Evolutionary conservation across 1,140 invertebrate genomes (phyloP).

Genomic region (Babylonia areolata): DNA sequence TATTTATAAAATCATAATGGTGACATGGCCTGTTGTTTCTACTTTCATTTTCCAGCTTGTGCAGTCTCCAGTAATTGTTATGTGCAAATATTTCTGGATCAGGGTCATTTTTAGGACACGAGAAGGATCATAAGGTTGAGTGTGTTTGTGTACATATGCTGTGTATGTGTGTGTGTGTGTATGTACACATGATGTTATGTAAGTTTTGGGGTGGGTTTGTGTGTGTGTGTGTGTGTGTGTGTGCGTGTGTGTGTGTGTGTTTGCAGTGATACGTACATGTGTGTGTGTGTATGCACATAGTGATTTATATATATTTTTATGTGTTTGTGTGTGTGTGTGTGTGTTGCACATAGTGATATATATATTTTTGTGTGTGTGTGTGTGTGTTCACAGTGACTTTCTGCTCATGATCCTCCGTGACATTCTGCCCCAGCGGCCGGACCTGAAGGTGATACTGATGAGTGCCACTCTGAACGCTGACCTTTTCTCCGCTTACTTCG

Average conservation of each 20-base stretch:
- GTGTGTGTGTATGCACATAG: background rate
- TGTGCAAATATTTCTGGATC: too few species aligned
- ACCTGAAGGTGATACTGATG: slow-evolving; percentile 73
- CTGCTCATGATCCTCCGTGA: slow-evolving; percentile 72
- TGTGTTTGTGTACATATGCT: too few species aligned
- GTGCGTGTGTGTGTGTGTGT: background rate
- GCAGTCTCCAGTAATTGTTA: too few species aligned
- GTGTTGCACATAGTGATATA: slow-evolving; percentile 58
- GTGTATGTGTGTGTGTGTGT: too few species aligned
- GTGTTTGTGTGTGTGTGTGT: background rate
- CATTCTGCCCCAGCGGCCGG: slow-evolving; percentile 61
- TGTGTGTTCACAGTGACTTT: slow-evolving; percentile 66
- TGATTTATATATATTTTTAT: too few species aligned
- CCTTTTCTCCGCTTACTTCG: slow-evolving; percentile 75
- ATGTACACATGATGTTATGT: too few species aligned
- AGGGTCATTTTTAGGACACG: too few species aligned
- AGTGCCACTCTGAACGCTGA: slow-evolving; percentile 74
- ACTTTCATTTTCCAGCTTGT: too few species aligned
- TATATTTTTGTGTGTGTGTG: background rate
- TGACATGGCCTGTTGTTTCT: too few species aligned
- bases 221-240: background rate
- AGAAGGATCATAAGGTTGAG: too few species aligned
- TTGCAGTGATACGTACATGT: background rate
- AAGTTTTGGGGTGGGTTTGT: too few species aligned
- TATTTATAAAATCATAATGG: too few species aligned